phyloP scores from a whole-genome alignment of 2,888 invertebrate genomes.

The Ophion ventricosus region DNA sequence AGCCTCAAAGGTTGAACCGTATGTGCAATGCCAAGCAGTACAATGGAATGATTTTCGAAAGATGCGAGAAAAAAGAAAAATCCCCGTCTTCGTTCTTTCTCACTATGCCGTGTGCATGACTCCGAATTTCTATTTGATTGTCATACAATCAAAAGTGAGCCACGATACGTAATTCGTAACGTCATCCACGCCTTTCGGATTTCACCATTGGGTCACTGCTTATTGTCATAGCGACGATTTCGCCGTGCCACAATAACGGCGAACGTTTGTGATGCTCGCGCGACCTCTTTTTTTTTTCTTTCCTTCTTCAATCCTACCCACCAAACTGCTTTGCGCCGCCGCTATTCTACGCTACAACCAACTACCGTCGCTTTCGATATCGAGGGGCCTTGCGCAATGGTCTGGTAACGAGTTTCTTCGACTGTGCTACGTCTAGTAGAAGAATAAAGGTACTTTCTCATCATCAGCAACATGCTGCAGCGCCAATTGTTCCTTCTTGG shows the following conservation, averaged over 20 bases:
- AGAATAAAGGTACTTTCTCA: neutral
- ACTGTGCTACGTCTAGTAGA: neutral
- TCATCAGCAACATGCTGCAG: neutral
- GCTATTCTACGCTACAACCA: conserved; percentile 14
- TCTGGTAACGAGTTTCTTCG: neutral
- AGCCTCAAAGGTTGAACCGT: neutral
- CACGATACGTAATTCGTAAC: conserved; percentile 75
- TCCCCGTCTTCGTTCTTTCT: conserved; percentile 39
- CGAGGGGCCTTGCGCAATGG: neutral
- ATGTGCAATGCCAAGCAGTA: neutral
- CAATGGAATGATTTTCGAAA: neutral
- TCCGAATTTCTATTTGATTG: conserved; percentile 37
- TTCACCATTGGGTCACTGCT: conserved; percentile 60
- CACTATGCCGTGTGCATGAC: too few species aligned
- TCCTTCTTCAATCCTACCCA: conserved; percentile 11
- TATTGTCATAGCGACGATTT: conserved; percentile 59
- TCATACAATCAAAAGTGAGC: neutral
- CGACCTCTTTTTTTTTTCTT: conserved; percentile 40
- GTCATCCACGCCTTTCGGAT: conserved; percentile 74
- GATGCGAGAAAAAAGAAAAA: conserved; percentile 26
- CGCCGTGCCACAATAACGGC: conserved; percentile 39
- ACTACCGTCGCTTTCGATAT: conserved; percentile 3
- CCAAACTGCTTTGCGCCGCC: conserved; percentile 9
- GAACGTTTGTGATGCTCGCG: conserved; percentile 40
- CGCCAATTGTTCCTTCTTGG: neutral